Base-by-base conservation (phyloP, 2,113 vertebrate species). In the Casuarius casuarius region DNA sequence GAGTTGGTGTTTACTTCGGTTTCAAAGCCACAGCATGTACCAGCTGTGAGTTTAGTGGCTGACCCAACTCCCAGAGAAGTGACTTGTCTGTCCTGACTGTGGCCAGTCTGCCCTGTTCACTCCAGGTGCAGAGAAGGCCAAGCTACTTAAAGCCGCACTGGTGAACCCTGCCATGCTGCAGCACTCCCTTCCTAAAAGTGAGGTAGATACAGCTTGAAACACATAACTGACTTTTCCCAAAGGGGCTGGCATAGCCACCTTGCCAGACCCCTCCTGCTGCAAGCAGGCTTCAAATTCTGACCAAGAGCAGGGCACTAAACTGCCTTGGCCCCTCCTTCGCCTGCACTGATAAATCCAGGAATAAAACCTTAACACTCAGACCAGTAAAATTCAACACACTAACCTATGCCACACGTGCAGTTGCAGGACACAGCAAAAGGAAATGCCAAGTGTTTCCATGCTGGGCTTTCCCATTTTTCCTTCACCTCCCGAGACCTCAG, bases 391-490 rank as follows among this genome's bases (percentile, higher is more conserved):
- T 15, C 71, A 44, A 6, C 4, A 33, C 25, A 0, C 44, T 15
- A 26, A 28, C 40, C 68, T 10, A 51, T 0, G 17, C 62, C n/a
- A 29, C 54, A 12, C 35, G 31, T 0, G 3, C 49, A 65, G 62
- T 0, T 33, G 65, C 42, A 58, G 71, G 62, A n/a, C 68, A 40
- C 54, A 31, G 58, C 58, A 13, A 3, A 33, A 58, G 54, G 33
- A 38, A 92, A 38, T 2, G 9, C 35, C 35, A 51, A 14, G 35
- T 0, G 0, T 9, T 63, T 11, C 89, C 72, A 29, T 0, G 5
- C 2, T 23, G 67, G 49, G 49, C 49, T 20, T 67, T 10, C 70
- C 65, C 73, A 10, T 23, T 16, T n/a, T 10, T 2, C 68, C 67
- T 58, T 89, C 86, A 12, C 28, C 72, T 52, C 84, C 87, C 66